Evolutionary conservation across 2,797 vertebrate genomes (phyloP), one percentile per base, ranked within the genome.

Genomic region (Muscicapa striata): DNA sequence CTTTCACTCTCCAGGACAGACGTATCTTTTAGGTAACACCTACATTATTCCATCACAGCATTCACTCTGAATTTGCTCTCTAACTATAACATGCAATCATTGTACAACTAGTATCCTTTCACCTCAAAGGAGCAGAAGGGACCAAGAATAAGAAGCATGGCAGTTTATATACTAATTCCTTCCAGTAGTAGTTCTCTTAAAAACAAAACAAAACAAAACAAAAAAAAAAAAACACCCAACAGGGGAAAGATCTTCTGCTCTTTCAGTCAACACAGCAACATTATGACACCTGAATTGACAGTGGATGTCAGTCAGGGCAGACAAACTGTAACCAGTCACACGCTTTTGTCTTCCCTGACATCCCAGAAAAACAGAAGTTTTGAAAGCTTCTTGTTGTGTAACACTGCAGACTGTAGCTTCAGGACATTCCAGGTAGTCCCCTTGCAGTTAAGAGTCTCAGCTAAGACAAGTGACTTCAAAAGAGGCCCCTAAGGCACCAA

Each of bases 331-430:
- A 23, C 12, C 40, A 85, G 40, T 24, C 38, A 87, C 36, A 70
- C 30, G 43, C 6, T 80, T 80, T 64, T 78, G 9, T 54, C 27
- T 74, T 76, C 32, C 36, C 45, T 66, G 41, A 89, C 68, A 93
- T 36, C 21, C 54, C 46, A 72, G 57, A 82, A 77, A 63, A 30
- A 87, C 4, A 58, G 23, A 73, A 54, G 52, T 46, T 93, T 89
- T 84, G 74, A 88, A 91, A 93, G 34, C 20, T 77, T 77, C 83
- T 85, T 54, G 15, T 59, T 85, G 62, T 62, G 46, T 72, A 95
- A 93, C 41, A 74, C 49, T 10, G 41, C 22, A 68, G 61, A 54
- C 45, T 68, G 45, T 67, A 89, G 68, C 87, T 92, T 80, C 84
- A 68, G 91, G 82, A 89, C 32, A 61, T 76, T 84, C 79, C 43